Evolutionary conservation across 2,888 invertebrate species (phyloP).

Genomic region (Aethes cnicana): DNA sequence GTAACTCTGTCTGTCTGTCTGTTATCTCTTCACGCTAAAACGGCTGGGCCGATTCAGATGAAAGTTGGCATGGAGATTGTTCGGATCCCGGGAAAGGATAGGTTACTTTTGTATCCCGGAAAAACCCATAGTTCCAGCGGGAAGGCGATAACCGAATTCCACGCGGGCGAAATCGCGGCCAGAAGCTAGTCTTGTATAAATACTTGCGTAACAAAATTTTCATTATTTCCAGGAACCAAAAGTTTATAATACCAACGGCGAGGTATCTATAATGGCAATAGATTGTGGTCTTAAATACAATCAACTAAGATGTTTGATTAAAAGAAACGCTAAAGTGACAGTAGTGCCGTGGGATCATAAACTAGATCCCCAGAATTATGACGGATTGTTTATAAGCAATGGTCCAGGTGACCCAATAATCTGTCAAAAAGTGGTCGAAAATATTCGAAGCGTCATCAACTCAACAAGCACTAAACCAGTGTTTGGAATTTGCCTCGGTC

Average conservation of each 20-base stretch:
- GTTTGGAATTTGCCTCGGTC: conserved; percentile 99
- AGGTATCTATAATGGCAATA: conserved; percentile 91
- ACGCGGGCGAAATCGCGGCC: too few species aligned
- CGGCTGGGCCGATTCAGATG: too few species aligned
- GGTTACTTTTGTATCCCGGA: too few species aligned
- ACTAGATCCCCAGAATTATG: conserved; percentile 86
- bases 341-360: conserved; percentile 95
- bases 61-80: too few species aligned
- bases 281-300: conserved; percentile 99
- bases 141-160: too few species aligned
- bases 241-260: conserved; percentile 88
- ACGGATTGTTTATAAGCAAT: conserved; percentile 98
- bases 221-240: conserved; percentile 79
- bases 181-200: too few species aligned
- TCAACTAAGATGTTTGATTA: conserved; percentile 94
- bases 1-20: too few species aligned
- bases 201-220: background rate
- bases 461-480: conserved; percentile 87
- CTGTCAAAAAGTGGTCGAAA: conserved; percentile 88
- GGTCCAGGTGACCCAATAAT: conserved; percentile 97
- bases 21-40: too few species aligned
- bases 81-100: too few species aligned
- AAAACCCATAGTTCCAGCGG: too few species aligned
- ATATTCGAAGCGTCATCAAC: conserved; percentile 84
- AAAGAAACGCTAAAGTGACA: conserved; percentile 92